These are phyloP conservation scores for Equus przewalskii DNA, from an alignment of 2,113 vertebrate species.

Conservation along the genomic window DNA sequence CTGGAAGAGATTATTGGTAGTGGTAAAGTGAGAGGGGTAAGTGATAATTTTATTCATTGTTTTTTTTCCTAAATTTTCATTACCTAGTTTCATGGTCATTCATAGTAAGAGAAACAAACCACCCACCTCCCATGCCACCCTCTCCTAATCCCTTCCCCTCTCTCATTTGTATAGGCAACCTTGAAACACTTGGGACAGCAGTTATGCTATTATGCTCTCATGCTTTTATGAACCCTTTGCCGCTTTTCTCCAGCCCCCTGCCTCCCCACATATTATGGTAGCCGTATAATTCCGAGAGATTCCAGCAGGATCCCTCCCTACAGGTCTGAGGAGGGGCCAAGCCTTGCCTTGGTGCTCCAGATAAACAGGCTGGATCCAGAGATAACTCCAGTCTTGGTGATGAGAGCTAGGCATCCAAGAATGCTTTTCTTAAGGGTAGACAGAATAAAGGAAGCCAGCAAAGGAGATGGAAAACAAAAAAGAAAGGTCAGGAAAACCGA, in stretches of 20 bases:
- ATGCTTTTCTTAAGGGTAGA: not conserved
- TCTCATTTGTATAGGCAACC: not conserved
- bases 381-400: not conserved
- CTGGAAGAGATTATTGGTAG: constrained; percentile 54
- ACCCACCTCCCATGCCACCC: too few relatives aligned
- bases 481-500: not conserved
- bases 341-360: not conserved
- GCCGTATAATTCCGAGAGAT: not conserved
- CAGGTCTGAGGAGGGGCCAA: not conserved
- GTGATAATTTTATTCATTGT: not conserved
- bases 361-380: not conserved
- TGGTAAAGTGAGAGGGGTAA: not conserved
- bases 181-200: not conserved
- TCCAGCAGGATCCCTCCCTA: not conserved
- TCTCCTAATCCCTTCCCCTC: too few relatives aligned
- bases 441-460: not conserved
- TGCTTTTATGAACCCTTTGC: not conserved
- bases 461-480: not conserved
- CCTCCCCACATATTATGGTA: too few relatives aligned
- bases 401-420: not conserved
- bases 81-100: constrained; percentile 38
- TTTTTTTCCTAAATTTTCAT: constrained; percentile 44
- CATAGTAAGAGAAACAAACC: not conserved
- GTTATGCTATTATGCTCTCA: not conserved
- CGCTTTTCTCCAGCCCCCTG: not conserved